Evolutionary conservation across 2,888 invertebrate species (phyloP).

Genomic region (Crepidodera aurea): DNA sequence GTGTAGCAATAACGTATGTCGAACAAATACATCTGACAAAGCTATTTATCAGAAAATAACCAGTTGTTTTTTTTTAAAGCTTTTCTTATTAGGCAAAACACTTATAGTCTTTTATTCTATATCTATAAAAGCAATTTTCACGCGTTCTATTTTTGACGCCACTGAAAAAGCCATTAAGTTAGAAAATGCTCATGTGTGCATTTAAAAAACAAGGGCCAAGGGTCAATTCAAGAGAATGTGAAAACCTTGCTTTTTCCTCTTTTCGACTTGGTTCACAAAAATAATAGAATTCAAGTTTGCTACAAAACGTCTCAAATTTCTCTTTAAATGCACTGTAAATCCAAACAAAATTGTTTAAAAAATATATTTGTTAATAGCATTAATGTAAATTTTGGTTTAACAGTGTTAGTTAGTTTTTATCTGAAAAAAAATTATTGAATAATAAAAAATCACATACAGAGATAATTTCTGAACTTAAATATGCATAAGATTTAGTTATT

Average conservation of each 20-base stretch:
- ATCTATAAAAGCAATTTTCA: background rate
- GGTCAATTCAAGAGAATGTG: background rate
- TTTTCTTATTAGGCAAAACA: background rate
- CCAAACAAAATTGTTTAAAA: too few species aligned
- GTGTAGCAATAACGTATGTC: slow-evolving; percentile 31
- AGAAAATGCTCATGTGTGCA: background rate
- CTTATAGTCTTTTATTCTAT: background rate
- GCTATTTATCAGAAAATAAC: slow-evolving; percentile 26
- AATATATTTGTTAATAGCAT: too few species aligned
- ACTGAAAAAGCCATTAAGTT: background rate
- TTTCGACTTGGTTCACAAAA: background rate
- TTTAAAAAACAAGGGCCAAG: background rate
- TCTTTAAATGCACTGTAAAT: too few species aligned
- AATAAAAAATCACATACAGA: too few species aligned
- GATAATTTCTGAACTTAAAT: too few species aligned
- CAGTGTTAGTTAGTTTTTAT: too few species aligned
- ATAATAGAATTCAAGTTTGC: background rate
- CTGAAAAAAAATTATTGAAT: too few species aligned
- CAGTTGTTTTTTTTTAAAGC: background rate
- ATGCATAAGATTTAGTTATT: too few species aligned
- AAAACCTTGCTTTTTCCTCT: background rate
- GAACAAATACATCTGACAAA: slow-evolving; percentile 20
- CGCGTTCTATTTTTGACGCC: background rate
- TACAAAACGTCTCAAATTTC: background rate
- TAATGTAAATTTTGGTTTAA: too few species aligned